Evolutionary conservation across 2,797 vertebrate genomes (phyloP).

Genomic region (Todus mexicanus): DNA sequence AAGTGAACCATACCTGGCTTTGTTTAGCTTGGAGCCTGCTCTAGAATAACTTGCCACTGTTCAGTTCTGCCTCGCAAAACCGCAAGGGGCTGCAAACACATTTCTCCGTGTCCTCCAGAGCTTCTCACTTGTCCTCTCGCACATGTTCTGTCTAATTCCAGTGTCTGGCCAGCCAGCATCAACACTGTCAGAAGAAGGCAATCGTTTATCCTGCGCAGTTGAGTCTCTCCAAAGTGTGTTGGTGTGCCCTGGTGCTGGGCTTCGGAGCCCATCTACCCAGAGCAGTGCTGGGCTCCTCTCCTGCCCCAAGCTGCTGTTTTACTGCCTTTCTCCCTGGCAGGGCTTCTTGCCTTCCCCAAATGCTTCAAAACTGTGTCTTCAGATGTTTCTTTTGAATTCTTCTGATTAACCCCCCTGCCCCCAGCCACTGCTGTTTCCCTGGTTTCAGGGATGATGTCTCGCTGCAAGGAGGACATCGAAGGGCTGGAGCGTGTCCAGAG

Average conservation of each 20-base stretch:
- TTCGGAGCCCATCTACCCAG: background rate
- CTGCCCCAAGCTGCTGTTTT: background rate
- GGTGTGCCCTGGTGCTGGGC: background rate
- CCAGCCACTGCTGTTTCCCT: rapidly evolving
- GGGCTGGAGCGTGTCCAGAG: background rate
- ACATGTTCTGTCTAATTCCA: background rate
- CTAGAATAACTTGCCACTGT: conserved; percentile 18
- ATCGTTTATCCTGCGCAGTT: rapidly evolving
- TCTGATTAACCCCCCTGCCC: rapidly evolving
- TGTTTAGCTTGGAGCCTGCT: conserved; percentile 15
- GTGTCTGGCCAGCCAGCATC: background rate
- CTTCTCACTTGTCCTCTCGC: background rate
- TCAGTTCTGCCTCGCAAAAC: background rate
- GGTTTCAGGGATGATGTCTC: background rate
- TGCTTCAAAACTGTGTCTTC: background rate
- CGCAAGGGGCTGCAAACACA: background rate
- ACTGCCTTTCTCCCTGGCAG: background rate
- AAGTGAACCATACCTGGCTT: background rate
- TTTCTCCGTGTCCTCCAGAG: background rate
- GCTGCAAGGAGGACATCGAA: background rate
- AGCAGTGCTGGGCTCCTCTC: background rate
- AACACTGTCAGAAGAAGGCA: background rate
- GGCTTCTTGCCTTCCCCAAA: background rate
- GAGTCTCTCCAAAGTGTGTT: background rate
- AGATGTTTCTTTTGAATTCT: background rate